Evolutionary conservation across 1,140 invertebrate species (phyloP), one percentile per base, ranked within the genome.

Genomic region (Eubasilissa regina): DNA sequence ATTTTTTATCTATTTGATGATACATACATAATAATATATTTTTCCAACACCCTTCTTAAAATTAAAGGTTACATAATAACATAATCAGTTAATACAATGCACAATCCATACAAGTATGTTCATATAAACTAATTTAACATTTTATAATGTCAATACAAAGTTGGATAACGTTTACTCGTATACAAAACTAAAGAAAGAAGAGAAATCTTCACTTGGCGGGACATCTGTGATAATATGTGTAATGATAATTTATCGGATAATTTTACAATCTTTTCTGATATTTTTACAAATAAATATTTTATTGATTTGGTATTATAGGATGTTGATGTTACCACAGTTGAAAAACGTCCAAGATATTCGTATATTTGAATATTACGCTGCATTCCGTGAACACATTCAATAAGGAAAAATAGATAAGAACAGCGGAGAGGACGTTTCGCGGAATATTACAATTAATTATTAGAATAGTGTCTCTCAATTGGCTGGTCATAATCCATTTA

Each of bases 21-120:
- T 81, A 81, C 80, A 81, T 75, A 78, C 62, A 78, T 66, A 75
- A 44, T 21, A 79, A 75, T 58, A 72, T 81, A 75, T 78, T 78
- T n/a, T 72, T 78, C 80, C 80, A 68, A 78, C 80, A 81, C 80
- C 80, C 21, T 44, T 60, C 55, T 74, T 58, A 75, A 75, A 47
- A 53, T 12, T 60, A 75, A 12, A 62, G 55, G 73, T 62, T 75
- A 75, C 35, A 75, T 44, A 75, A 75, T 25, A 35, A 55, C 43
- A 68, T 45, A 44, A 75, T 75, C 73, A 75, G 73, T 75, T 75
- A 44, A 73, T 53, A 73, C 66, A 73, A 73, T 73, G 48, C 19
- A 73, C 48, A 73, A 73, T 73, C 17, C 48, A 72, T 51, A 51
- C 45, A 43, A 35, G 9, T 53, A 44, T 11, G 17, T 53, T 13